Conservation (phyloP, 2,888 invertebrate species). For the Ichneumon xanthorius region DNA sequence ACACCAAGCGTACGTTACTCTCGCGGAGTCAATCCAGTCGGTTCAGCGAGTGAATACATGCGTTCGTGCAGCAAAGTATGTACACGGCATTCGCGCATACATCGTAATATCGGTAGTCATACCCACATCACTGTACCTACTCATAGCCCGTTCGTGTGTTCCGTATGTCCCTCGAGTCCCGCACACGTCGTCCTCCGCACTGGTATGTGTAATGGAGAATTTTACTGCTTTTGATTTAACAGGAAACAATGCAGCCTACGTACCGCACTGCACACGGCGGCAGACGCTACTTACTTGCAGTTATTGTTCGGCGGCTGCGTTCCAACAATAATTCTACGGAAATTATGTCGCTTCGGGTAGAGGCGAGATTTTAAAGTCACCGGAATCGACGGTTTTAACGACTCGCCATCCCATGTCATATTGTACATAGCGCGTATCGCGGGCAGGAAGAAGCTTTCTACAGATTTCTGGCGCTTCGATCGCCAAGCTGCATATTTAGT, state of each 20-base stretch:
- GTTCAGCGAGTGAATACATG: slow-evolving; percentile 32
- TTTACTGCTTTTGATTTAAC: slow-evolving; percentile 81
- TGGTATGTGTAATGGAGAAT: slow-evolving; percentile 75
- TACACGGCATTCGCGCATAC: slow-evolving; percentile 13
- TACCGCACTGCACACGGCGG: slow-evolving; percentile 57
- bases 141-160: background rate
- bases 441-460: slow-evolving; percentile 2
- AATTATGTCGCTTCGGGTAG: slow-evolving; percentile 57
- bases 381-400: slow-evolving; percentile 55
- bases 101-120: slow-evolving; percentile 53
- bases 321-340: slow-evolving; percentile 73
- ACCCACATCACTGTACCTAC: slow-evolving; percentile 30
- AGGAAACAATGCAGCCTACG: slow-evolving; percentile 73
- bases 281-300: slow-evolving; percentile 76
- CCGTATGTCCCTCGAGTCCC: slow-evolving; percentile 59
- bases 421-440: background rate
- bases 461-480: background rate
- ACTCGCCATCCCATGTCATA: background rate
- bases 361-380: slow-evolving; percentile 46
- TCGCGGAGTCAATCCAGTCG: slow-evolving; percentile 26
- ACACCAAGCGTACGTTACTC: slow-evolving; percentile 14
- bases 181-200: slow-evolving; percentile 1
- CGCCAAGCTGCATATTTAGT: background rate
- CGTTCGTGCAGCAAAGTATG: slow-evolving; percentile 48
- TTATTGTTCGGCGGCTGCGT: slow-evolving; percentile 63